phyloP scores from a whole-genome alignment of 1,140 invertebrate genomes.

The Vollenhovia emeryi region DNA sequence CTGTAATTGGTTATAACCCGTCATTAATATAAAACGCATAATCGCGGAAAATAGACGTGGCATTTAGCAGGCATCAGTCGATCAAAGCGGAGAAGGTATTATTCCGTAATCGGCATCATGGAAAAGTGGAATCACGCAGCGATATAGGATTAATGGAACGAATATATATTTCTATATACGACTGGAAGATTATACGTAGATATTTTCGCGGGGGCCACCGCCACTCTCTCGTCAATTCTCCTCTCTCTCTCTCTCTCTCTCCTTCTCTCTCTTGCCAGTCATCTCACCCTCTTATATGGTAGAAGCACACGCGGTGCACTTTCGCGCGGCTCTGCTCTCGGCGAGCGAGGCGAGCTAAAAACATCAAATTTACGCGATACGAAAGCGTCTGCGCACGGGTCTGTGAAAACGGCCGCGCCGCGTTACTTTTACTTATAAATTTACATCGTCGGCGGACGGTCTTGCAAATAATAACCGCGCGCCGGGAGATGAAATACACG shows the following conservation, averaged over 20 bases:
- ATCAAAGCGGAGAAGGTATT: constrained; percentile 3
- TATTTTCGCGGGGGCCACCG: constrained; percentile 4
- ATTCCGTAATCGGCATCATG: neutral
- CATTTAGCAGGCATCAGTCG: constrained; percentile 12
- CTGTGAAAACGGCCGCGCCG: constrained; percentile 27
- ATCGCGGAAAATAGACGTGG: neutral
- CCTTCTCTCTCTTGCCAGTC: neutral
- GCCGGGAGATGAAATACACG: neutral
- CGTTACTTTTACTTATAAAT: constrained; percentile 55
- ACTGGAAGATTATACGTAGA: neutral
- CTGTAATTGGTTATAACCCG: neutral
- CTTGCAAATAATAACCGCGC: constrained; percentile 16
- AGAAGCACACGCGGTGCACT: constrained; percentile 32
- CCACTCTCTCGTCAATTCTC: constrained; percentile 22
- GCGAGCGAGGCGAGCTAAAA: constrained; percentile 1
- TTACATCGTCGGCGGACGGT: constrained; percentile 15
- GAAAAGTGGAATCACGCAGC: constrained; percentile 7
- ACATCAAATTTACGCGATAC: constrained; percentile 46
- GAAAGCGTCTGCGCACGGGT: constrained; percentile 6
- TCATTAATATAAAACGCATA: neutral
- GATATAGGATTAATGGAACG: constrained; percentile 25
- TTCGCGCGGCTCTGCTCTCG: constrained; percentile 30
- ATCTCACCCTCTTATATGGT: constrained; percentile 2
- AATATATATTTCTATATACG: neutral
- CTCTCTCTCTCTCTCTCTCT: constrained; percentile 14